These are phyloP conservation scores for Caenorhabditis sinica DNA, from an alignment of 2,888 invertebrate genomes.

Conservation along the genomic window DNA sequence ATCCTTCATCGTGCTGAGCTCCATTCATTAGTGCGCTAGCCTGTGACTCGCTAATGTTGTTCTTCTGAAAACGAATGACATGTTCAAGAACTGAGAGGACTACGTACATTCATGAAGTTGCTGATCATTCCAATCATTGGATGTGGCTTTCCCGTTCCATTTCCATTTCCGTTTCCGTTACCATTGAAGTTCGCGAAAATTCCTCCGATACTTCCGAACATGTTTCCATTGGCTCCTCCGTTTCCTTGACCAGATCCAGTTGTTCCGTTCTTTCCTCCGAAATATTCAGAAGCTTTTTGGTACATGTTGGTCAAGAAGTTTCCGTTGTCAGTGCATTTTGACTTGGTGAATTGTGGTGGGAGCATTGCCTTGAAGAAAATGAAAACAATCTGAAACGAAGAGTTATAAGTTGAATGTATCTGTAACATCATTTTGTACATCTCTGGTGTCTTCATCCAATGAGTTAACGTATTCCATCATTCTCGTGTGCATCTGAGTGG, in stretches of 20 bases:
- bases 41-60: constrained; percentile 29
- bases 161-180: constrained; percentile 29
- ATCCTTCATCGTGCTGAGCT: constrained; percentile 29
- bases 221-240: neutral
- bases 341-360: constrained; percentile 49
- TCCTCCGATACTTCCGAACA: constrained; percentile 8
- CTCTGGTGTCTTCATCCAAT: constrained; percentile 50
- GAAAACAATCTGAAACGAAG: constrained; percentile 48
- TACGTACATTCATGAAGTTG: constrained; percentile 48
- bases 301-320: constrained; percentile 34
- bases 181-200: constrained; percentile 21
- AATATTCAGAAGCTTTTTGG: constrained; percentile 36
- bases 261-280: constrained; percentile 23
- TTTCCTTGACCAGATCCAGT: constrained; percentile 13
- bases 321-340: constrained; percentile 27
- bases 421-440: neutral
- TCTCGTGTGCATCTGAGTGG: constrained; percentile 41
- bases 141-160: constrained; percentile 7
- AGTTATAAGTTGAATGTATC: neutral
- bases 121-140: constrained; percentile 39
- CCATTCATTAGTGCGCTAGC: constrained; percentile 9
- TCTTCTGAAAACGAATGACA: constrained; percentile 54
- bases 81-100: no score
- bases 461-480: constrained; percentile 46
- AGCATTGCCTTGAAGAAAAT: constrained; percentile 40